Evolutionary conservation across 2,888 invertebrate genomes (phyloP), one percentile per base, ranked within the genome.

Genomic region (Argyresthia albistria): DNA sequence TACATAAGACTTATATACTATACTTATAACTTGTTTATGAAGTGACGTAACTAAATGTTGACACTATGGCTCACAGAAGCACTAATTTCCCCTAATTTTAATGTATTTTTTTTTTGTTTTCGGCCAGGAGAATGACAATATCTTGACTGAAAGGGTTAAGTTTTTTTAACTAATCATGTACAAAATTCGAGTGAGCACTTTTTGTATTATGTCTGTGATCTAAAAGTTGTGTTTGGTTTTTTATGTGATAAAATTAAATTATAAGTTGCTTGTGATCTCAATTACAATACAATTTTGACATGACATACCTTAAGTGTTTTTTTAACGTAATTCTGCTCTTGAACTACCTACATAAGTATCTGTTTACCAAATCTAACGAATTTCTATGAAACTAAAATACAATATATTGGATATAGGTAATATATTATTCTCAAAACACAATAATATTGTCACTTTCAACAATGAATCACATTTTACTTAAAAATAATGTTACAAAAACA

Each of bases 191-290:
- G 51, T 50, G 61, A 63, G 56, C 56, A 46, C 42, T 43, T 15
- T 15, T 51, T 53, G 43, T 43, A 35, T 46, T n/a, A 55, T 57
- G 59, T 59, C 59, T 58, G 56, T 62, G 58, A 61, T 58, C 57
- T 51, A 14, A 43, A 35, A 35, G 51, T 45, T 14, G 42, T 50
- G 35, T 51, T 51, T 14, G 35, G n/a, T 36, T 52, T 10, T 8
- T 45, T 25, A 43, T 66, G 70, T 76, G 66, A 72, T 73, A 64
- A 70, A 68, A 69, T 74, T 74, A 74, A 73, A 71, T 73, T 73
- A 56, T 70, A 77, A 73, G 76, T 78, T 68, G 70, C 65, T 79
- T 80, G 82, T 82, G 86, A 86, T 84, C 86, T 84, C 86, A 83
- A 16, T 25, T 50, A 10, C 16, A 39, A 50, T 15, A 42, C 39